phyloP scores from a whole-genome alignment of 2,113 vertebrate species.

The Cyanoramphus novaezelandiae region DNA sequence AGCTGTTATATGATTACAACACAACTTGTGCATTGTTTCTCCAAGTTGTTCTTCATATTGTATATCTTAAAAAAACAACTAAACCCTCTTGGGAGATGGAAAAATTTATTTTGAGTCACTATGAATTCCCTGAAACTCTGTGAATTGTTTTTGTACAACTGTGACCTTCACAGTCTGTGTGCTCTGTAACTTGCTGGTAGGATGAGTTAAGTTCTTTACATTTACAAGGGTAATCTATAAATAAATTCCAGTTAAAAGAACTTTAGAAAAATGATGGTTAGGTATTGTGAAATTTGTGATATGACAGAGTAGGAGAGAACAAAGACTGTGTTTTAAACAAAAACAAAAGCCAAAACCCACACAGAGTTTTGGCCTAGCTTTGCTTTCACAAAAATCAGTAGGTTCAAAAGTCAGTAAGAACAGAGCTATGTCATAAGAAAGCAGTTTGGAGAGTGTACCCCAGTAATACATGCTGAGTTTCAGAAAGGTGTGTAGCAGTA shows the following conservation, averaged over 20 bases:
- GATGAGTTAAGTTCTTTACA: neutral
- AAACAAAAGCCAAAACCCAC: neutral
- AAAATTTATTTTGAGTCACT: neutral
- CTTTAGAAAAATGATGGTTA: neutral
- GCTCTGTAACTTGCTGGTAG: neutral
- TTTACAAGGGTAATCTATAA: neutral
- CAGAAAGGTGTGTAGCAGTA: neutral
- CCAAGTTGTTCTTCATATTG: constrained; percentile 81
- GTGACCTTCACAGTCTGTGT: neutral
- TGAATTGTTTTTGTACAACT: neutral
- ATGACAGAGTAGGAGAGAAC: neutral
- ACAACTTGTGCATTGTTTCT: constrained; percentile 95
- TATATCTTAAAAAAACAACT: constrained; percentile 70
- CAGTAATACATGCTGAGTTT: neutral
- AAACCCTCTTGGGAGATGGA: constrained; percentile 40
- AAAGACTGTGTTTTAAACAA: neutral
- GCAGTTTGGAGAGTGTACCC: neutral
- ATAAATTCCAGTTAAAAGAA: neutral
- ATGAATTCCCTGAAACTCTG: neutral
- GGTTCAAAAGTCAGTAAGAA: neutral
- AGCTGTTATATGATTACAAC: constrained; percentile 82
- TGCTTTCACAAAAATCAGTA: neutral
- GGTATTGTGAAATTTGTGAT: neutral
- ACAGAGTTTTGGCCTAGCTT: neutral
- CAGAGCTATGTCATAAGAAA: neutral